phyloP scores from a whole-genome alignment of 2,113 vertebrate genomes.

The Heptranchias perlo region DNA sequence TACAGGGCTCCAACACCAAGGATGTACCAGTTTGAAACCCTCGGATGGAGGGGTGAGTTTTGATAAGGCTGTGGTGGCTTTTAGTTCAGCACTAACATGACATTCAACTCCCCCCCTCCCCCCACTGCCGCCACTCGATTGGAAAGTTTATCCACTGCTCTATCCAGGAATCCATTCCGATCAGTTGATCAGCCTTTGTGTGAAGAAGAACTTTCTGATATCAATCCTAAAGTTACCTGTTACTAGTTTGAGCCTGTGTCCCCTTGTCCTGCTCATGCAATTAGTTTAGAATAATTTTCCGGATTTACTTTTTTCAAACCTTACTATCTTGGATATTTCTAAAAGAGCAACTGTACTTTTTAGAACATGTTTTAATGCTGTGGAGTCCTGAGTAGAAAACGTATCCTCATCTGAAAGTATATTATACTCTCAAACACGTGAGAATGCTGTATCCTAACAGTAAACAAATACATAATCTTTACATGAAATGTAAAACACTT shows the following conservation, averaged over 20 bases:
- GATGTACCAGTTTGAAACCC: no score
- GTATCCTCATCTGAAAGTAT: background rate
- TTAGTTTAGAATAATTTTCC: background rate
- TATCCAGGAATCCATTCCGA: background rate
- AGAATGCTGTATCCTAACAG: background rate
- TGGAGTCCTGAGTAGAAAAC: background rate
- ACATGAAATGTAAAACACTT: background rate
- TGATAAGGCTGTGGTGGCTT: background rate
- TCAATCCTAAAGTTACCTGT: background rate
- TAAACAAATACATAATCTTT: background rate
- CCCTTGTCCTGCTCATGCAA: background rate
- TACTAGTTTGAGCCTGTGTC: background rate
- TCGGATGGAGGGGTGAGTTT: background rate
- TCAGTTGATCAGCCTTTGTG: background rate
- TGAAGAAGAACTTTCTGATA: no score
- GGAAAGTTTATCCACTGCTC: background rate
- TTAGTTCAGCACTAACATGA: background rate
- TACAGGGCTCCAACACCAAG: background rate
- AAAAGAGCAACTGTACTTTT: background rate
- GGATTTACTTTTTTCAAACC: background rate
- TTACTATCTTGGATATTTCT: background rate
- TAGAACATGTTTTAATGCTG: background rate
- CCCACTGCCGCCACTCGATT: background rate
- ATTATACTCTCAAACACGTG: background rate
- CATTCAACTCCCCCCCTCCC: background rate